Evolutionary conservation across 1,140 invertebrate genomes (phyloP).

Genomic region (Augochlora pura): DNA sequence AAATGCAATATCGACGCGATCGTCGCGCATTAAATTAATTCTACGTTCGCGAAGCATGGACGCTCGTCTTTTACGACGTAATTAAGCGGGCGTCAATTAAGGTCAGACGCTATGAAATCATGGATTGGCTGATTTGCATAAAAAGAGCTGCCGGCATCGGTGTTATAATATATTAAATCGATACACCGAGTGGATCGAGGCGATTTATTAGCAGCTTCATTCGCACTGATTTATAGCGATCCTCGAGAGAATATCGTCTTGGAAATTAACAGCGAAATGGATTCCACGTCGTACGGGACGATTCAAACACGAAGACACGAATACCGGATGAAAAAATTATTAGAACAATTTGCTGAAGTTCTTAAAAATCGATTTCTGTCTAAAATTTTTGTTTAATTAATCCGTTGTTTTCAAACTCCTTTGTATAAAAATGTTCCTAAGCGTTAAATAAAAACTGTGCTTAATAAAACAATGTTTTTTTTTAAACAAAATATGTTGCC

Average conservation of each 20-base stretch:
- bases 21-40: background rate
- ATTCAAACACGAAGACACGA: too few relatives aligned
- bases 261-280: too few relatives aligned
- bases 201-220: background rate
- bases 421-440: too few relatives aligned
- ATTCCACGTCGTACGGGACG: too few relatives aligned
- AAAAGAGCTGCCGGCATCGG: background rate
- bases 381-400: too few relatives aligned
- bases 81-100: conserved; percentile 19
- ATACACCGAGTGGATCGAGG: background rate
- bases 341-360: too few relatives aligned
- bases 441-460: too few relatives aligned
- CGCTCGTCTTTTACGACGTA: conserved; percentile 5
- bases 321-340: too few relatives aligned
- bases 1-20: background rate
- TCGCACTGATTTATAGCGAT: background rate
- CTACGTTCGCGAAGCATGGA: background rate
- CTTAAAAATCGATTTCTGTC: too few relatives aligned
- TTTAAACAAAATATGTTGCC: too few relatives aligned
- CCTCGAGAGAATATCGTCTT: background rate
- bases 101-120: background rate
- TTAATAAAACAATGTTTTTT: too few relatives aligned
- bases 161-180: background rate
- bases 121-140: background rate
- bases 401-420: too few relatives aligned